These are phyloP conservation scores for Urocitellus parryii DNA, from an alignment of 2,113 vertebrate genomes.

Conservation along the genomic window DNA sequence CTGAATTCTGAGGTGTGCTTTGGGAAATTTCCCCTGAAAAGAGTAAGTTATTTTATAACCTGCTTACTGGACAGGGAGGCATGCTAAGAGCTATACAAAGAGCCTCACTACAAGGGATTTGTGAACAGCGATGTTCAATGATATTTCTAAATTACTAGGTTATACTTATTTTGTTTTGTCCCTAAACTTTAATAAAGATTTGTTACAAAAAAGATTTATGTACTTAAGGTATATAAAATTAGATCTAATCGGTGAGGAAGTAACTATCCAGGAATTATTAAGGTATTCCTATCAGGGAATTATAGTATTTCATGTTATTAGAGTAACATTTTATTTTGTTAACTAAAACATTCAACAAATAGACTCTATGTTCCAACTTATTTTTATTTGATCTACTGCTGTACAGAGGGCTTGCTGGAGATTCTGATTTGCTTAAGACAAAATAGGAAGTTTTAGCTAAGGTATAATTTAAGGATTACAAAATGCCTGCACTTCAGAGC, in stretches of 20 bases:
- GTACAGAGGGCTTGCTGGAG: conserved; percentile 11
- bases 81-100: not conserved
- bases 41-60: conserved; percentile 6
- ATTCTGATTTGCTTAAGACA: conserved; percentile 27
- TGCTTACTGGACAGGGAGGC: not conserved
- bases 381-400: conserved; percentile 44
- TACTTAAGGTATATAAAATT: conserved; percentile 37
- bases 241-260: conserved; percentile 29
- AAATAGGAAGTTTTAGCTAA: not conserved
- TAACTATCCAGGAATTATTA: not conserved
- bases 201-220: not conserved
- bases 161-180: conserved; percentile 39
- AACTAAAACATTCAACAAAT: conserved; percentile 31
- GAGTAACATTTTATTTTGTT: conserved; percentile 29
- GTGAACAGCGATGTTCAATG: not conserved
- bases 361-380: not conserved
- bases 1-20: conserved; percentile 49
- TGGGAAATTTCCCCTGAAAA: conserved; percentile 1
- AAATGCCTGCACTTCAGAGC: conserved; percentile 7
- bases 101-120: not conserved
- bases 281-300: not conserved
- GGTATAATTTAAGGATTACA: not conserved
- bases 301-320: conserved; percentile 10
- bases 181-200: conserved; percentile 45
- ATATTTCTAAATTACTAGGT: conserved; percentile 47